Evolutionary conservation across 2,888 invertebrate genomes (phyloP).

Genomic region (Drosophila eohydei): DNA sequence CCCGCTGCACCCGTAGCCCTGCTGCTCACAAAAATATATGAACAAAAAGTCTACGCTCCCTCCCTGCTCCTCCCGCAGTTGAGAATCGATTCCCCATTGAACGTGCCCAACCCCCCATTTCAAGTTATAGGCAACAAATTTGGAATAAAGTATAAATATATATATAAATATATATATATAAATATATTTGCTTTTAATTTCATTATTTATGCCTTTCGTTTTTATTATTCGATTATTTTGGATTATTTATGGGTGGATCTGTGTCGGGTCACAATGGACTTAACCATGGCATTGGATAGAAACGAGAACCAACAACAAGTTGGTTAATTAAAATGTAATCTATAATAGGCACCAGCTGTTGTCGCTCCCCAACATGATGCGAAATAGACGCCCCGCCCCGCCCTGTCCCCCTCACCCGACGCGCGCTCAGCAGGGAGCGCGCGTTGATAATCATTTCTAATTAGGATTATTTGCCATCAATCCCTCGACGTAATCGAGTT

Average conservation of each 20-base stretch:
- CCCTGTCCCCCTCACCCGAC: background rate
- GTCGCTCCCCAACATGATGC: conserved; percentile 50
- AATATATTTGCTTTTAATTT: conserved; percentile 61
- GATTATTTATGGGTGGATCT: conserved; percentile 57
- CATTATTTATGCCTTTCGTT: conserved; percentile 60
- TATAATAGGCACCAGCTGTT: conserved; percentile 57
- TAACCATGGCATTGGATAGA: conserved; percentile 33
- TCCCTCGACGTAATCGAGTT: conserved; percentile 54
- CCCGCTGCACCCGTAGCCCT: conserved; percentile 65
- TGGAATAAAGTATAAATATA: conserved; percentile 20
- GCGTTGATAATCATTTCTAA: conserved; percentile 50
- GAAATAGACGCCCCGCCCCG: conserved; percentile 14
- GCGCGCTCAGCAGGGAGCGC: background rate
- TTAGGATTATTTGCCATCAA: conserved; percentile 44
- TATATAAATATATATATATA: conserved; percentile 17
- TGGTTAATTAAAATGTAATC: conserved; percentile 75
- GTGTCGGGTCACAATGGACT: conserved; percentile 31
- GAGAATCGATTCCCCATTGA: conserved; percentile 48
- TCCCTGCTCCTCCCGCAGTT: conserved; percentile 23
- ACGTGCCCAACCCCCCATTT: conserved; percentile 21
- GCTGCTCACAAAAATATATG: conserved; percentile 39
- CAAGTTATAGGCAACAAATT: conserved; percentile 57
- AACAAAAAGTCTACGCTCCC: conserved; percentile 23
- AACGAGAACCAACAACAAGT: conserved; percentile 51
- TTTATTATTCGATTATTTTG: conserved; percentile 50